Base-by-base conservation (phyloP, 1,140 invertebrate species). In the Eurosta solidaginis region DNA sequence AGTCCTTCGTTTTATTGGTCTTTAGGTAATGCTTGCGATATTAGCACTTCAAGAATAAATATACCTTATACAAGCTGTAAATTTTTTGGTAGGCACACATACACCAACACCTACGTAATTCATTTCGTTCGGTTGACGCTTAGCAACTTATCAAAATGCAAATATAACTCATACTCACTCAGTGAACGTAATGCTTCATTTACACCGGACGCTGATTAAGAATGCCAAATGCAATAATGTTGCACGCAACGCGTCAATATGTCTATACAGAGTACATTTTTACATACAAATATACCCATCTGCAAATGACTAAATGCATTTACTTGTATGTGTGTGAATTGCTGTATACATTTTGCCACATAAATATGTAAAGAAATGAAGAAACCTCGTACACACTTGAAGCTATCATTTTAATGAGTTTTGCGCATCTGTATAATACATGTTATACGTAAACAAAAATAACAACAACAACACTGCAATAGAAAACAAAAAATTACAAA, bases 341-440 rank as follows among this genome's bases (percentile, higher is more conserved):
- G 27, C 27, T n/a, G 40, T 68, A 54, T 29, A n/a, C n/a, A n/a
- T 40, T 52, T 52, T 68, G 36, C 17, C 33, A n/a, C 40, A n/a
- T 40, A 40, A n/a, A n/a, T n/a, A n/a, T n/a, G n/a, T n/a, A n/a
- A n/a, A 6, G 33, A 68, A 68, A 40, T 17, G 33, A 40, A 20
- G 59, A 68, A 40, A 9, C 36, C 14, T n/a, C 59, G 1, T 40
- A 20, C 59, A 52, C 44, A 77, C 50, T 63, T 77, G 36, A 63
- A 77, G 76, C 29, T 77, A 77, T 77, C 76, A 77, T 44, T 77
- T 50, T 77, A 77, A 77, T 77, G 76, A 77, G 76, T 63, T 77
- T 77, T 63, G 76, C 54, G 29, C n/a, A 77, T 77, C 54, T 63
- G 14, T 45, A 14, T 33, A 20, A 7, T 10, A 9, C 14, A 14